These are phyloP conservation scores for Neoaliturus tenellus DNA, from an alignment of 2,888 invertebrate genomes.

Conservation along the genomic window DNA sequence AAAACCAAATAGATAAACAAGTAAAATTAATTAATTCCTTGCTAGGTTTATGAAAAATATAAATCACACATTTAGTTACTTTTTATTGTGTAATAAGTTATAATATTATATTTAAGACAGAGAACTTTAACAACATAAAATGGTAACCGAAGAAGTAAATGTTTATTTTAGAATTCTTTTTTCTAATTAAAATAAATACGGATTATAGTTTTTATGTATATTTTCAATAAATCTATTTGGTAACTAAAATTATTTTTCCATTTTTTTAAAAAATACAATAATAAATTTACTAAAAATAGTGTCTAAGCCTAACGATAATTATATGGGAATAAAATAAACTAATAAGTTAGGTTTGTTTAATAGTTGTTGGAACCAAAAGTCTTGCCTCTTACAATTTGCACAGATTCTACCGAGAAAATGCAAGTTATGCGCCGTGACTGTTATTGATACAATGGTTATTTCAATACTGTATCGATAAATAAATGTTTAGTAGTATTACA, in stretches of 20 bases:
- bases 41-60: too few relatives aligned
- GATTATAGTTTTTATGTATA: neutral
- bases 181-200: neutral
- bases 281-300: constrained; percentile 11
- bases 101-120: too few relatives aligned
- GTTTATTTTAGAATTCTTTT: neutral
- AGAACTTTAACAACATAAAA: too few relatives aligned
- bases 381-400: neutral
- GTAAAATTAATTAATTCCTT: too few relatives aligned
- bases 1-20: too few relatives aligned
- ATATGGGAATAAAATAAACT: neutral
- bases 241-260: neutral
- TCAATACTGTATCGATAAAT: neutral
- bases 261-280: neutral
- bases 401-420: neutral
- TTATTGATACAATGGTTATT: neutral
- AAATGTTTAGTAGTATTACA: neutral
- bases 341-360: neutral
- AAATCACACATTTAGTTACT: too few relatives aligned
- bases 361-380: neutral
- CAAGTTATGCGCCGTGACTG: neutral
- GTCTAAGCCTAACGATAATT: neutral
- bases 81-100: too few relatives aligned
- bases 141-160: neutral
- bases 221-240: constrained; percentile 23